Conservation (phyloP, 2,888 invertebrate species). For the Lumbricus terrestris region DNA sequence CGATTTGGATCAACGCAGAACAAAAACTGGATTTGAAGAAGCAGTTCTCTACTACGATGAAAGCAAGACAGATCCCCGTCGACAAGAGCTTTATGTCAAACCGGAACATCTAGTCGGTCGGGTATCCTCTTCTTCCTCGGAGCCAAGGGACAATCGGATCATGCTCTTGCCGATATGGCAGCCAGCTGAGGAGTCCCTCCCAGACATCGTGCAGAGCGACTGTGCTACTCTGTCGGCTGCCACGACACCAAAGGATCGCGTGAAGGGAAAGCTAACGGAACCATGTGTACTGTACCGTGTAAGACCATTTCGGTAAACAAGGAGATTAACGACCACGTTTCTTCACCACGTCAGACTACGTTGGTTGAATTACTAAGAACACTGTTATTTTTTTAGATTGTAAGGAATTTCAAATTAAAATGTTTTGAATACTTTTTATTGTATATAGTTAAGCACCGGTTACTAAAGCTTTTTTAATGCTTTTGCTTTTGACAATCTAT, state of each 20-base stretch:
- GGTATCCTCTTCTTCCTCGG: background rate
- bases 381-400: too few relatives aligned
- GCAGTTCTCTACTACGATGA: background rate
- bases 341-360: too few relatives aligned
- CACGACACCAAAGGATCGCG: background rate
- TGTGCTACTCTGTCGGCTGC: background rate
- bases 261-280: background rate
- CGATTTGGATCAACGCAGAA: background rate
- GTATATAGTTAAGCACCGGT: too few relatives aligned
- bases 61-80: background rate
- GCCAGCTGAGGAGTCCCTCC: background rate
- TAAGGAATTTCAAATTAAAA: too few relatives aligned
- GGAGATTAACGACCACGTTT: too few relatives aligned
- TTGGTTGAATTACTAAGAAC: too few relatives aligned
- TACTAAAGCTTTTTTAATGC: too few relatives aligned
- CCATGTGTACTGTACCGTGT: too few relatives aligned
- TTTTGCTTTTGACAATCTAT: too few relatives aligned
- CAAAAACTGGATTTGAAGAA: conserved; percentile 6
- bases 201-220: background rate
- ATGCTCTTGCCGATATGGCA: background rate
- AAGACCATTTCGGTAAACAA: too few relatives aligned
- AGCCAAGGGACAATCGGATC: conserved; percentile 3
- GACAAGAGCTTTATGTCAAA: background rate
- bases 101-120: background rate
- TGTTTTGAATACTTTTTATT: too few relatives aligned